phyloP scores from a whole-genome alignment of 2,888 invertebrate genomes.

The Ormyrus thymus region DNA sequence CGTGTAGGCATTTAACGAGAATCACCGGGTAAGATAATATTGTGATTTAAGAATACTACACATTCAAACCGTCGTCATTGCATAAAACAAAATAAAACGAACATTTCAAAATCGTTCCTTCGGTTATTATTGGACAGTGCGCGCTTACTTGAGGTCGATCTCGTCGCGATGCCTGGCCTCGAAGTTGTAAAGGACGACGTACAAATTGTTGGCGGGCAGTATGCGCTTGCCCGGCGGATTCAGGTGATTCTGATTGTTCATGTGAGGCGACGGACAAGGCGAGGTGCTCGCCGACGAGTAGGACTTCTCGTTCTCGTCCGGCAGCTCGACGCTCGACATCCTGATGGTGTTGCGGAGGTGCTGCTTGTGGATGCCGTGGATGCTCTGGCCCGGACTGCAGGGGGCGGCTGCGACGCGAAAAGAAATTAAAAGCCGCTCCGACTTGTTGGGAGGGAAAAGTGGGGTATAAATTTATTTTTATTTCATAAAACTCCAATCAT shows the following conservation, averaged over 20 bases:
- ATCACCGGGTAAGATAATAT: too few relatives aligned
- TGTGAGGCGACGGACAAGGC: constrained; percentile 91
- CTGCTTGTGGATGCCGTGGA: constrained; percentile 78
- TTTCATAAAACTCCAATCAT: too few relatives aligned
- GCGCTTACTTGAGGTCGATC: constrained; percentile 87
- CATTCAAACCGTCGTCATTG: too few relatives aligned
- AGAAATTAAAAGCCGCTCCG: not conserved
- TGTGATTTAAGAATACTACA: too few relatives aligned
- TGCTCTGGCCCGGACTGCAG: constrained; percentile 89
- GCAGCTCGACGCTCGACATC: constrained; percentile 95
- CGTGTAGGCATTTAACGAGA: too few relatives aligned
- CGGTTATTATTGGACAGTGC: too few relatives aligned
- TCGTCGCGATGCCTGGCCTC: constrained; percentile 96
- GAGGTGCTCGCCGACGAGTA: constrained; percentile 94
- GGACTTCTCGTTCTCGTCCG: constrained; percentile 92
- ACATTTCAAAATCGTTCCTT: too few relatives aligned
- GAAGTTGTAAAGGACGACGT: constrained; percentile 96
- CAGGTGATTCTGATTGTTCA: constrained; percentile 66
- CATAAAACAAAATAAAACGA: too few relatives aligned
- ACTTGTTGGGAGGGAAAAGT: too few relatives aligned
- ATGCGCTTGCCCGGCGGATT: constrained; percentile 69
- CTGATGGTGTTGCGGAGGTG: constrained; percentile 88
- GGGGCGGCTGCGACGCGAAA: constrained; percentile 80
- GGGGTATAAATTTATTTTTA: too few relatives aligned
- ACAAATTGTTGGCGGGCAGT: constrained; percentile 91